Evolutionary conservation across 2,888 invertebrate species (phyloP), one percentile per base, ranked within the genome.

Genomic region (Seira ritae): DNA sequence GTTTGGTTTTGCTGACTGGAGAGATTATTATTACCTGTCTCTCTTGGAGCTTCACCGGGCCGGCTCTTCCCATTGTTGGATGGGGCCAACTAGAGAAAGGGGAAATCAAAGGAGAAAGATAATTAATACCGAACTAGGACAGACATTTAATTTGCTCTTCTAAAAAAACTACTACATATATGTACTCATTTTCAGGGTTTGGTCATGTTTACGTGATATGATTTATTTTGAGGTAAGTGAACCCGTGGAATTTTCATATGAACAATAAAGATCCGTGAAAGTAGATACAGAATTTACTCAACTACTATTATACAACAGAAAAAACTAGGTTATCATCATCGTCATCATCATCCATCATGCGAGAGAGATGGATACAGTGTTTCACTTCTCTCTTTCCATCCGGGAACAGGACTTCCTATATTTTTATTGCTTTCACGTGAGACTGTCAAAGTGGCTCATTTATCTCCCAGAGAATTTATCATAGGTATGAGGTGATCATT

Each of bases 11-110:
- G n/a, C n/a, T n/a, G n/a, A n/a, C n/a, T n/a, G n/a, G 15, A 19
- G 15, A 23, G 15, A 67, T 67, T 42, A 42, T 42, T 42, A 42
- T 42, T 42, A 42, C 42, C 42, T 42, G 42, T 42, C 42, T 6
- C n/a, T 79, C 95, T 91, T 85, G 95, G 94, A 62, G 95, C 94
- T 0, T 95, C 95, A 79, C 95, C 92, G 89, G 94, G 94, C 87
- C 93, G 92, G 89, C 87, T 88, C 67, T 83, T 81, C 68, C 87
- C 84, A 70, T 86, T 86, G 50, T 85, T 86, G 50, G 79, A 82
- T 4, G 87, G 86, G 73, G 87, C 87, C 84, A 88, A 77, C 87
- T 88, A 72, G 78, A 75, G 50, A 31, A 69, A 75, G 71, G 31
- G 73, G 46, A 60, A 79, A 81, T 42, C 42, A 42, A 42, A 42